Evolutionary conservation across 1,140 invertebrate genomes (phyloP).

Genomic region (Ruditapes philippinarum): DNA sequence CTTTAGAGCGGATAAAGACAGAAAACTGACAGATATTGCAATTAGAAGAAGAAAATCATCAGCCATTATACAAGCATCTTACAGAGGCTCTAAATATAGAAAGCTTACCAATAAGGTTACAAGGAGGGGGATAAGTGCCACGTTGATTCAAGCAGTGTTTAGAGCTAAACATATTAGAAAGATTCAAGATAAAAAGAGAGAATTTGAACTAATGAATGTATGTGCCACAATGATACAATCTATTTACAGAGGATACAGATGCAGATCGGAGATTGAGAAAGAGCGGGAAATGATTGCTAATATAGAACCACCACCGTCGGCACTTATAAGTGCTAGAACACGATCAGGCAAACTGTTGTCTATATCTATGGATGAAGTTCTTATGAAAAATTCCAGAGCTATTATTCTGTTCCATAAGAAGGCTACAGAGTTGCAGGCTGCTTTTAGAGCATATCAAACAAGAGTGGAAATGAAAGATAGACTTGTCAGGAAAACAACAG

Average conservation of each 20-base stretch:
- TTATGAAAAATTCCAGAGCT: slow-evolving; percentile 42
- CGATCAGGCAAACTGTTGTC: slow-evolving; percentile 33
- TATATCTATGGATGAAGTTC: slow-evolving; percentile 48
- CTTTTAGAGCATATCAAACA: slow-evolving; percentile 38
- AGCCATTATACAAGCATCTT: neutral
- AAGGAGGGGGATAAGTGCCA: neutral
- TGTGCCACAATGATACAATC: slow-evolving; percentile 56
- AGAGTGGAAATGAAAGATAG: slow-evolving; percentile 40
- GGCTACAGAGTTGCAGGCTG: slow-evolving; percentile 44
- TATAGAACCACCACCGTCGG: slow-evolving; percentile 40
- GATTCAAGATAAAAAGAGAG: neutral
- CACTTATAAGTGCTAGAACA: slow-evolving; percentile 22
- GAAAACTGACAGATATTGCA: neutral
- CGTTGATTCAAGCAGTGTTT: slow-evolving; percentile 25
- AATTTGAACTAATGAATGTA: neutral
- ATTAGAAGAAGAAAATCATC: neutral
- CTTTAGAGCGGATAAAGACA: neutral
- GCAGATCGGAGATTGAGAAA: slow-evolving; percentile 28
- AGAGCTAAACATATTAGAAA: slow-evolving; percentile 28
- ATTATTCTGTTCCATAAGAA: slow-evolving; percentile 59
- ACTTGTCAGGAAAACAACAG: slow-evolving; percentile 16
- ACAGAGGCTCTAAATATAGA: neutral
- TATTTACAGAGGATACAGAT: slow-evolving; percentile 44
- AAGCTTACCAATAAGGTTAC: neutral
- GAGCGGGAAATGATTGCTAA: slow-evolving; percentile 48